These are phyloP conservation scores for Labeo catla DNA, from an alignment of 2,113 vertebrate species.

Conservation along the genomic window DNA sequence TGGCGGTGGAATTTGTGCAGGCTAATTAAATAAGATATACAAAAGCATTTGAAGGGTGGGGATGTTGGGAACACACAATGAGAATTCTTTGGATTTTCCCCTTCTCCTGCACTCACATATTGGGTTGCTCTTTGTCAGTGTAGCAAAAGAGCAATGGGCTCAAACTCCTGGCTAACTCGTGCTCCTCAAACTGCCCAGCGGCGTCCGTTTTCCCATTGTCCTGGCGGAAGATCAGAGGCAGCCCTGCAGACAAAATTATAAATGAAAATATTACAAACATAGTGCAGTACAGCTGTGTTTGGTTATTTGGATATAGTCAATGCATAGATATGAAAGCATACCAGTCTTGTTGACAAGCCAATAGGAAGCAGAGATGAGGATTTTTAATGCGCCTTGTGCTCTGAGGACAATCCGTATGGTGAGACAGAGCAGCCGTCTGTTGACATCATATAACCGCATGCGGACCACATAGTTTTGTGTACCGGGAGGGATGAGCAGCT, in stretches of 20 bases:
- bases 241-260: slow-evolving; percentile 73
- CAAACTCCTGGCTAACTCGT: slow-evolving; percentile 93
- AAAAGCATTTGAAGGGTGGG: neutral
- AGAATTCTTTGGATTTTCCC: neutral
- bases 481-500: slow-evolving; percentile 93
- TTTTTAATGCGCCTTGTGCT: slow-evolving; percentile 92
- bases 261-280: neutral
- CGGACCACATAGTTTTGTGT: slow-evolving; percentile 95
- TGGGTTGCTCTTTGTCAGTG: slow-evolving; percentile 95
- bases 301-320: neutral
- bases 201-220: slow-evolving; percentile 92
- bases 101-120: slow-evolving; percentile 80
- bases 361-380: slow-evolving; percentile 91
- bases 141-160: slow-evolving; percentile 96
- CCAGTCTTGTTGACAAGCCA: slow-evolving; percentile 98
- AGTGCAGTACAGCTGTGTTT: neutral
- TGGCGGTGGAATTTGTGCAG: neutral
- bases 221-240: slow-evolving; percentile 96
- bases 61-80: neutral
- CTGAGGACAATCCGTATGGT: slow-evolving; percentile 92
- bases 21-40: neutral
- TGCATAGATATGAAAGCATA: slow-evolving; percentile 53
- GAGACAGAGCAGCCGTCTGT: slow-evolving; percentile 86
- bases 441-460: slow-evolving; percentile 91
- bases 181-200: slow-evolving; percentile 96